Evolutionary conservation across 2,888 invertebrate species (phyloP).

Genomic region (Actias luna): DNA sequence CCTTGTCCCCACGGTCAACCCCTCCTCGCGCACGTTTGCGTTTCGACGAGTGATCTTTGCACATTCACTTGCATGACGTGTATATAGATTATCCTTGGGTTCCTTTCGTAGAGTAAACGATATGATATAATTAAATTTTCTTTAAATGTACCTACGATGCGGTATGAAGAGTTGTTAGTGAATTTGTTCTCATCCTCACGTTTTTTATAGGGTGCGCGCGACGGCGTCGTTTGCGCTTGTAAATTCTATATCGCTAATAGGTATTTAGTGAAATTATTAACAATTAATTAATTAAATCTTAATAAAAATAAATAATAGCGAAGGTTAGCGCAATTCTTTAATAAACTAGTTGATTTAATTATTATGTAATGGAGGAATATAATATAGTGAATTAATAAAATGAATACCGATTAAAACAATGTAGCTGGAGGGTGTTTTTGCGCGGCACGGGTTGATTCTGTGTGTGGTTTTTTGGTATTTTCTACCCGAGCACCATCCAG

Average conservation of each 20-base stretch:
- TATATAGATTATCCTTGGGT: constrained; percentile 26
- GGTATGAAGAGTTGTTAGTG: constrained; percentile 6
- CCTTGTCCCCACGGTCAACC: constrained; percentile 61
- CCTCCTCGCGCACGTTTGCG: constrained; percentile 42
- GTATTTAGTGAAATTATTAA: constrained; percentile 22
- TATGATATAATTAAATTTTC: neutral
- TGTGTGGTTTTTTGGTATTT: constrained; percentile 3
- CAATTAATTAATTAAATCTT: constrained; percentile 28
- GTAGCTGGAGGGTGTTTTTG: neutral
- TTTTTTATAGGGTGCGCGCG: neutral
- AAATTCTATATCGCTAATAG: constrained; percentile 12
- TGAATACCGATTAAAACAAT: constrained; percentile 13
- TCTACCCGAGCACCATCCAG: neutral
- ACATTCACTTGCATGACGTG: constrained; percentile 17
- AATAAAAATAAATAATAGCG: constrained; percentile 20
- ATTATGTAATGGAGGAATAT: constrained; percentile 7
- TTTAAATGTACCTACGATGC: neutral
- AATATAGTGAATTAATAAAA: constrained; percentile 25
- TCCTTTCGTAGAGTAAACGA: constrained; percentile 7
- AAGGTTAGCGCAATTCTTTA: constrained; percentile 15
- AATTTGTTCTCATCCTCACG: constrained; percentile 1
- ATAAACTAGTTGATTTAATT: constrained; percentile 1
- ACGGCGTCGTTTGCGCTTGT: constrained; percentile 4
- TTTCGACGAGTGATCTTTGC: constrained; percentile 7
- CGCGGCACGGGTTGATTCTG: neutral